Base-by-base conservation (phyloP, 1,140 invertebrate genomes). In the Bradynema listronoti region DNA sequence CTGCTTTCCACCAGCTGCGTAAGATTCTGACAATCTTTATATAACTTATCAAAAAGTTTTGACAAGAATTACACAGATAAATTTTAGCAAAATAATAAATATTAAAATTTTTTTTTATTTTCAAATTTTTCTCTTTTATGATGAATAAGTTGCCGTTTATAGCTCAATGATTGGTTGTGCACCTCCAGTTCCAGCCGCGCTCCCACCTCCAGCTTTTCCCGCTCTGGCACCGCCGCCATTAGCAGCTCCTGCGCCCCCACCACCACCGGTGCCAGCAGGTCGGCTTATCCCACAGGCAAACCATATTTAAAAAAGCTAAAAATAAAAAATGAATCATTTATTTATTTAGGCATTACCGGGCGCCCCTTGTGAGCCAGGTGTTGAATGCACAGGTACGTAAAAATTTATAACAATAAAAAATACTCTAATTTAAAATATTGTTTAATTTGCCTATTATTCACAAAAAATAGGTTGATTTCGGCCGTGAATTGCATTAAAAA, bases 361-460 rank as follows among this genome's bases (percentile, higher is more conserved):
- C 51, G 69, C 71, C 16, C 71, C 71, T 19, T 73, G 71, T 54
- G 71, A 73, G 49, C 71, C 72, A 11, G 71, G 71, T 61, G 71
- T 73, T 41, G 71, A 72, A 56, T 72, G 71, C 63, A 73, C 71
- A 24, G 71, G 71, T 36, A 66, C 46, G 0, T 56, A 16, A 46
- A 70, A 71, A 19, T 41, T 34, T 16, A 59, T 29, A 27, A 50
- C 59, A 63, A 65, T 49, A 19, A 30, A 39, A 39, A 39, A 39
- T 39, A 11, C 19, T 39, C 11, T 39, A 39, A 11, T 39, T 39
- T 39, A 39, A 39, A 39, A 39, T 39, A 2, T 42, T n/a, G n/a
- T 19, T 24, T 7, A 43, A 43, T 0, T 43, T 43, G 41, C n/a
- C 16, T 36, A 54, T 3, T 2, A 53, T 3, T 14, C 2, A 50